Conservation (phyloP, 2,888 invertebrate genomes). For the Calameuta idolon region DNA sequence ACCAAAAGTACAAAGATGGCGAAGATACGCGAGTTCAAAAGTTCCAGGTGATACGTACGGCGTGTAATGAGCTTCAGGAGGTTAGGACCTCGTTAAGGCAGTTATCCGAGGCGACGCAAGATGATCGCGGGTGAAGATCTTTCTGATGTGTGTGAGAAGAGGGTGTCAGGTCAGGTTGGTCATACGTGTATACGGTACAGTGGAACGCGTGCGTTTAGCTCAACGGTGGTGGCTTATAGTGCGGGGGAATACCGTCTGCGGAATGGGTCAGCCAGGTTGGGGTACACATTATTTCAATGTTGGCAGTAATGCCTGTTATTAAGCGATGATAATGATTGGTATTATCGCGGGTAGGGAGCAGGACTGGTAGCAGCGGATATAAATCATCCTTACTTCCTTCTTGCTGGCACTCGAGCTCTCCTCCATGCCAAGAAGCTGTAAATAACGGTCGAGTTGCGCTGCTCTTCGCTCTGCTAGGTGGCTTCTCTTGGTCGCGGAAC, state of each 20-base stretch:
- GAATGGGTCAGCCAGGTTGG: slow-evolving; percentile 25
- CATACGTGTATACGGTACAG: not conserved
- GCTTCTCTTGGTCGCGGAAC: slow-evolving; percentile 4
- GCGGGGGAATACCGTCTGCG: slow-evolving; percentile 16
- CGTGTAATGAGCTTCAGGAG: not conserved
- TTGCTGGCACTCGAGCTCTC: slow-evolving; percentile 54
- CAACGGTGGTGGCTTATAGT: not conserved
- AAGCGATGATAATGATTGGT: slow-evolving; percentile 68
- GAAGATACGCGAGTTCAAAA: not conserved
- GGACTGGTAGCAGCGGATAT: slow-evolving; percentile 67
- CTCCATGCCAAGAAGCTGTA: slow-evolving; percentile 64
- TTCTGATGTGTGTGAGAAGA: not conserved
- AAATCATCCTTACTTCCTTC: slow-evolving; percentile 67
- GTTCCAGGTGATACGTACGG: not conserved
- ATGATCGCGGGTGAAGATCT: not conserved
- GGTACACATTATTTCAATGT: slow-evolving; percentile 65
- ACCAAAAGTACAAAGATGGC: not conserved
- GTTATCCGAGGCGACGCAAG: not conserved
- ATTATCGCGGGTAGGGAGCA: slow-evolving; percentile 67
- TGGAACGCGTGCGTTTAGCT: not conserved
- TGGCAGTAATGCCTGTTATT: slow-evolving; percentile 68
- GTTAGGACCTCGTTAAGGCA: not conserved
- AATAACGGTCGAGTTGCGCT: slow-evolving; percentile 57
- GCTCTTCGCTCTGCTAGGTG: slow-evolving; percentile 12
- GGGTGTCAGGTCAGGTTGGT: not conserved